Percentiles rank a stretch among this genome's conserved stretches.
Evolutionary conservation across 37 sponge, comb jelly and placozoan species (phyloP).

Genomic region (Halisarca cf. caerulea): DNA sequence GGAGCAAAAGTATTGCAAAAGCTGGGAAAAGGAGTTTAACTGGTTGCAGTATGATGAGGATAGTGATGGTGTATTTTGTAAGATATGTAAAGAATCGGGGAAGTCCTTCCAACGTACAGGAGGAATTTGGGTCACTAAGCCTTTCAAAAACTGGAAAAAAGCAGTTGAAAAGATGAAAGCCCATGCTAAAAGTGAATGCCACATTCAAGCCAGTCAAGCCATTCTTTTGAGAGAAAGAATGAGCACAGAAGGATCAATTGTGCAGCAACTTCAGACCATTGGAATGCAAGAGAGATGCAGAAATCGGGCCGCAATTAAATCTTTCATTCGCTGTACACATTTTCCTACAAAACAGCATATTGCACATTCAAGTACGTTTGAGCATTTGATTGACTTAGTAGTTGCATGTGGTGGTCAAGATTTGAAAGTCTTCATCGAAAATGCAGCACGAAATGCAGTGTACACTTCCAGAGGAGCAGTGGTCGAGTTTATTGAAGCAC

Average conservation of each 20-base stretch:
- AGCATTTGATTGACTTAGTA: no score
- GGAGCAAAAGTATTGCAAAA: neutral
- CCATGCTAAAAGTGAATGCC: constrained; percentile 23
- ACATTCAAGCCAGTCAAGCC: neutral
- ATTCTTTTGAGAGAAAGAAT: neutral
- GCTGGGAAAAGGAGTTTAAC: neutral
- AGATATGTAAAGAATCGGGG: neutral
- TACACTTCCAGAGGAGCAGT: constrained; percentile 65
- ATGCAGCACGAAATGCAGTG: constrained; percentile 49
- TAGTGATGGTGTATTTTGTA: constrained; percentile 30
- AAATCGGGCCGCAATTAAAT: neutral
- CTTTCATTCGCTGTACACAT: neutral
- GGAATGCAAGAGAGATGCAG: neutral
- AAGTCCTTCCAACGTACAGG: neutral
- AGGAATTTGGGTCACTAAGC: constrained; percentile 5
- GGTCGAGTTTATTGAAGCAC: constrained; percentile 47
- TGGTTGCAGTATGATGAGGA: constrained; percentile 42
- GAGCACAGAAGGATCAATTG: neutral
- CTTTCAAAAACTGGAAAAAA: constrained; percentile 46
- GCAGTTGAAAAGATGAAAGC: no score
- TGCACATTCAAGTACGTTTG: no score
- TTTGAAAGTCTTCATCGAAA: no score
- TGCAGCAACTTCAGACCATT: neutral
- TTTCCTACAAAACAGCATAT: neutral
- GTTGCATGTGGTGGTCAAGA: no score